Base-by-base conservation (phyloP, 2,797 vertebrate species). In the Sebastes steindachneri region DNA sequence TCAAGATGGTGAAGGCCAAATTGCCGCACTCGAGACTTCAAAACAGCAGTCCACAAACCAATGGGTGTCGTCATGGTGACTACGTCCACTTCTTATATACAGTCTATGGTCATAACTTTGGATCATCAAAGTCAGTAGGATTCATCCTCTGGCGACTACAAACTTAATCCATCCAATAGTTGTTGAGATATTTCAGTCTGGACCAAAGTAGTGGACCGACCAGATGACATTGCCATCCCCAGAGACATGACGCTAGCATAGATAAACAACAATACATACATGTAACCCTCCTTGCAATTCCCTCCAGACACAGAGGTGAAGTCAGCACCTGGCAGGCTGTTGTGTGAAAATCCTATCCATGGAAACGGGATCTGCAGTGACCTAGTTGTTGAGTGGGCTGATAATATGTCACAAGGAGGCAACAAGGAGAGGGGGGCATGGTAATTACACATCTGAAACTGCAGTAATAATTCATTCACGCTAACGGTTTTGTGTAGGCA, bases 351-450 rank as follows among this genome's bases (percentile, higher is more conserved):
- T 62, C 51, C 71, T 41, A 28, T 55, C 35, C 63, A 67, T 66
- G 70, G 87, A 89, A 92, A 93, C 76, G 11, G 60, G 86, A 93
- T 92, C 90, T 82, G 76, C 83, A 48, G 75, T 91, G 92, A 93
- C 92, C 90, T 84, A 89, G 69, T 86, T 94, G 83, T 86, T 72
- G 80, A 75, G 62, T 68, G 71, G 79, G 78, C 65, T 76, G 80
- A 90, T 86, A 86, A 79, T 80, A 79, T 87, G 82, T 90, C 89
- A 87, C 73, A 70, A 33, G 76, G 59, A 63, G 82, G 70, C 68
- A 79, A 79, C 67, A 28, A 51, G 59, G 7, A 64, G 35, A 62
- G 35, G 69, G 59, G 3, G 4, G 8, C 12, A n/a, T 54, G 62
- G 57, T 76, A 75, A 82, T 84, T 79, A 80, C 68, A 79, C 76